Conservation (phyloP, 2,113 vertebrate species). For the Mungos mungo region DNA sequence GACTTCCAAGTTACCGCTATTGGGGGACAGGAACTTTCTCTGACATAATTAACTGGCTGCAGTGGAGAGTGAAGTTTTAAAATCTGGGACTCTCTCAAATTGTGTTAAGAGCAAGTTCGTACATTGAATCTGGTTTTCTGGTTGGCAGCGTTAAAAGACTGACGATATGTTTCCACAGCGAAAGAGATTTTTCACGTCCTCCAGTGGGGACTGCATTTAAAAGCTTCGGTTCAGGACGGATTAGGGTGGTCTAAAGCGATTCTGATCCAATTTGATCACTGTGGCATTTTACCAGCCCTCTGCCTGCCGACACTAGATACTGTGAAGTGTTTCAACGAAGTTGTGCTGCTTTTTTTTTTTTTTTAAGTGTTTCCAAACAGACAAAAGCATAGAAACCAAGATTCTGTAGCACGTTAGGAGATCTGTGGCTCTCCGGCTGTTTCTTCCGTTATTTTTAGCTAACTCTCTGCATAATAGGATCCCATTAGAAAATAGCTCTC, state of each 20-base stretch:
- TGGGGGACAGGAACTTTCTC: not conserved
- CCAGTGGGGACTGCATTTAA: not conserved
- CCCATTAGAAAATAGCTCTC: not conserved
- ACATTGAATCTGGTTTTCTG: not conserved
- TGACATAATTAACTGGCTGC: not conserved
- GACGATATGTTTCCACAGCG: not conserved
- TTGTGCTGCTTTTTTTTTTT: not conserved
- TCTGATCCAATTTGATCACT: not conserved
- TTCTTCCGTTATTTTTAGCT: constrained; percentile 17
- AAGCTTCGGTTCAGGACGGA: not conserved
- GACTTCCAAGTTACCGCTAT: not conserved
- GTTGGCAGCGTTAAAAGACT: not conserved
- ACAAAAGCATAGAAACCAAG: not conserved
- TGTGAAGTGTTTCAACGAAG: not conserved
- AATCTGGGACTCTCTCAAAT: not conserved
- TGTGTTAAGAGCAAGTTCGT: not conserved
- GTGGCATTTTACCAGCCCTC: not conserved
- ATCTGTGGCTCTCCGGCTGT: not conserved
- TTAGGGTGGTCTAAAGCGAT: not conserved
- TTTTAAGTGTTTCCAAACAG: not conserved
- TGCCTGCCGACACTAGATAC: not conserved
- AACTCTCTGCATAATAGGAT: not conserved
- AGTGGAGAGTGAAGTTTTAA: constrained; percentile 3
- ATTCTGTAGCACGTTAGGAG: not conserved
- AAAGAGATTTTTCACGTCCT: not conserved